A percentile compares a stretch with the other conserved stretches of the same genome.
Evolutionary conservation across 2,888 invertebrate genomes (phyloP).

Genomic region (Orthosia gothica): DNA sequence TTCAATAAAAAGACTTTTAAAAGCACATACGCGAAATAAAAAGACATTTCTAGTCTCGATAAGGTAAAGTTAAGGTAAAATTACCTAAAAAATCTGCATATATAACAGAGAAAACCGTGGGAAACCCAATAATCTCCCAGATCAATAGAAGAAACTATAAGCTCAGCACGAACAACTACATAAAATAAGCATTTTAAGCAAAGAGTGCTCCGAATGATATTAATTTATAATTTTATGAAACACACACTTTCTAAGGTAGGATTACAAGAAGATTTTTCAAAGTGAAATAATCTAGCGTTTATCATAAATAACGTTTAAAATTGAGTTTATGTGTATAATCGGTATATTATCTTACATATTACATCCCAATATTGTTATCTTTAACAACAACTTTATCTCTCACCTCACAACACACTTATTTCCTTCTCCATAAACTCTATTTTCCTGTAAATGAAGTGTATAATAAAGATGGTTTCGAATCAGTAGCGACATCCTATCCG

Average conservation of each 20-base stretch:
- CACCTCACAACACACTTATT: constrained; percentile 16
- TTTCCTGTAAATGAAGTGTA: neutral
- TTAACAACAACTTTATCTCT: constrained; percentile 23
- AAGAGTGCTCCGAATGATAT: constrained; percentile 24
- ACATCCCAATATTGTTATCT: constrained; percentile 75
- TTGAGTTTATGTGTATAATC: constrained; percentile 74
- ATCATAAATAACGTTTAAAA: constrained; percentile 69
- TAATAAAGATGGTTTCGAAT: constrained; percentile 50
- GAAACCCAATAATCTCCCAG: constrained; percentile 13
- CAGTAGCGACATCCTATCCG: constrained; percentile 78
- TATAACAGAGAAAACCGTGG: constrained; percentile 1
- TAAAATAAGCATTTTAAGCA: constrained; percentile 39
- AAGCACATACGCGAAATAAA: too few relatives aligned
- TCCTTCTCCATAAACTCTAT: fast-evolving
- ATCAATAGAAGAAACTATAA: constrained; percentile 40
- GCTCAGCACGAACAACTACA: neutral
- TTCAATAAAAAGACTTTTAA: too few relatives aligned
- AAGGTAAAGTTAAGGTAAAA: too few relatives aligned
- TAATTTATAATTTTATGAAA: constrained; percentile 58
- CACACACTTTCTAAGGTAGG: constrained; percentile 62
- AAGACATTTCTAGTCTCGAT: too few relatives aligned
- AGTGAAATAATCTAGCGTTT: constrained; percentile 66
- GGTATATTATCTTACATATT: constrained; percentile 77
- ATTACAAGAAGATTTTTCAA: constrained; percentile 69
- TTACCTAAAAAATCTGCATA: neutral